Evolutionary conservation across 2,888 invertebrate genomes (phyloP), one percentile per base, ranked within the genome.

Genomic region (Melieria crassipennis): DNA sequence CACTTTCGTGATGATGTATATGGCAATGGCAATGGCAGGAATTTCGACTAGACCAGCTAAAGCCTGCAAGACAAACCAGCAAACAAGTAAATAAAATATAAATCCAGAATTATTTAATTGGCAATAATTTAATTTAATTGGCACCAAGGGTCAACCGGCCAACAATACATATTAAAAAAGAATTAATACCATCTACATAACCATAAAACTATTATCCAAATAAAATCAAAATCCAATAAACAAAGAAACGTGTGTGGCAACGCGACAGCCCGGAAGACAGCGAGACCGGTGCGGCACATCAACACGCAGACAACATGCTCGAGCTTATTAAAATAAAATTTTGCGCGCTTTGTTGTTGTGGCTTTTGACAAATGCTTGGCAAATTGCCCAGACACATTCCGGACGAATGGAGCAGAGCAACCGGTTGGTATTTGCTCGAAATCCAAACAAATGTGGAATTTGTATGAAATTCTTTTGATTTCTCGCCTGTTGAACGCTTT

Each of bases 31-130:
- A 77, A 94, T 91, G 30, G 94, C 93, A 52, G 94, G 94, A 70
- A 94, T 89, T 87, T 94, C 94, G 16, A 94, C 93, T 57, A 91
- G 89, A 65, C 94, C 93, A 78, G 91, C 89, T 80, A 93, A 88
- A 77, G 89, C 88, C 89, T 89, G 50, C 63, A 63, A 30, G 46
- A 58, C 60, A 30, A 30, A 30, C 30, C 30, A 30, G 30, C 30
- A 30, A 30, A 30, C 30, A 30, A 30, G 2, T 3, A 30, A 1
- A 58, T 50, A 58, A 58, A 42, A 47, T 52, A 16, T 55, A 30
- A 61, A 45, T 43, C 47, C 13, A 7, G 52, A 30, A 60, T 7
- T 6, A 60, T 7, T 43, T 42, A 42, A 7, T 9, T 7, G 13
- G 13, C 11, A n/a, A 50, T 50, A 1, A 10, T n/a, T 52, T 52